phyloP scores from a whole-genome alignment of 2,797 vertebrate genomes.

The Xyrichtys novacula region DNA sequence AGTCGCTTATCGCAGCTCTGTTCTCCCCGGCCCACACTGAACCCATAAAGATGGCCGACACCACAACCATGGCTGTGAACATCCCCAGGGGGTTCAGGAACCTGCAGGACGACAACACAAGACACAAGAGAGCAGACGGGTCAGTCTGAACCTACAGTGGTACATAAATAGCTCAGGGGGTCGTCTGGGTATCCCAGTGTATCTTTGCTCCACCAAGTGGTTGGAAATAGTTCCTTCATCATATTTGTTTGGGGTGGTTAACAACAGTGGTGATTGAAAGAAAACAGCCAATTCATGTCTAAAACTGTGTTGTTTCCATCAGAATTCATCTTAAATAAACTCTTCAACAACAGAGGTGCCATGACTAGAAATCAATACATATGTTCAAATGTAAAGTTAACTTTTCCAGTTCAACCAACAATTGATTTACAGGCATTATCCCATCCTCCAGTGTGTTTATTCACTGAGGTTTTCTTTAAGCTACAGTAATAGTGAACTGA shows the following conservation, averaged over 20 bases:
- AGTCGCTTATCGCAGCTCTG: conserved; percentile 85
- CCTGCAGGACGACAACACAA: conserved; percentile 76
- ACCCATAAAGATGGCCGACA: conserved; percentile 88
- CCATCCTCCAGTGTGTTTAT: not conserved
- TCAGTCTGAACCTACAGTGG: not conserved
- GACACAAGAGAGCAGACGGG: not conserved
- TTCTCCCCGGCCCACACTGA: conserved; percentile 92
- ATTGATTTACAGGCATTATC: not conserved
- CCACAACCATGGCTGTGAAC: conserved; percentile 89
- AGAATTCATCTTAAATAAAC: not conserved
- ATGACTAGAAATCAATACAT: not conserved
- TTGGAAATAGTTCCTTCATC: conserved; percentile 33
- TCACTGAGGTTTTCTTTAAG: too few relatives aligned
- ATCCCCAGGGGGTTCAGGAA: conserved; percentile 92
- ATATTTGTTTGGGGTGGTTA: not conserved
- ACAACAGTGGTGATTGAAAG: not conserved
- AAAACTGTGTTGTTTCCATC: not conserved
- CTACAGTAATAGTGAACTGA: too few relatives aligned
- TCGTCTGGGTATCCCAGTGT: conserved; percentile 19
- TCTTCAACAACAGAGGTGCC: not conserved
- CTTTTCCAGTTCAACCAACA: too few relatives aligned
- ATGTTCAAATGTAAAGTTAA: not conserved
- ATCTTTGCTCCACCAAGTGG: conserved; percentile 66
- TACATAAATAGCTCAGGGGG: not conserved
- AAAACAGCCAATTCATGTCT: not conserved